Evolutionary conservation across 2,888 invertebrate genomes (phyloP).

Genomic region (Cerastoderma edule): DNA sequence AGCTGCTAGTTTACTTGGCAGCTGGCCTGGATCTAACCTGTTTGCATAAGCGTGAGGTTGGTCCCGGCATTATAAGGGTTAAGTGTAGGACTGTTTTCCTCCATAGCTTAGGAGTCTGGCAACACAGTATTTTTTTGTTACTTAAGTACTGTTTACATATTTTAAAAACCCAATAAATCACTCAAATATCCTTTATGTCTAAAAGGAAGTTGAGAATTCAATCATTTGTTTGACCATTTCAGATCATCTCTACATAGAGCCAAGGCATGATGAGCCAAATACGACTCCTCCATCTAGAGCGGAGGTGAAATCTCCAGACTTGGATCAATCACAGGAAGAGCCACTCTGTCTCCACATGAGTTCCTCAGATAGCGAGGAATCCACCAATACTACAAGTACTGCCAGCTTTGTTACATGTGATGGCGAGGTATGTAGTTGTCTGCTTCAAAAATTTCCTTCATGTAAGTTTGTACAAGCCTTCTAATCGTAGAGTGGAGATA

Average conservation of each 20-base stretch:
- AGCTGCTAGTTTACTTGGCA: too few relatives aligned
- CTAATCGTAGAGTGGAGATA: not conserved
- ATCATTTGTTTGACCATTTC: not conserved
- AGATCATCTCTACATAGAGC: conserved; percentile 54
- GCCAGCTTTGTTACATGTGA: conserved; percentile 70
- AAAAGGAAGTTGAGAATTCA: not conserved
- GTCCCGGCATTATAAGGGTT: too few relatives aligned
- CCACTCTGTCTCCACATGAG: conserved; percentile 48
- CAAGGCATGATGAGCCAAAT: conserved; percentile 7
- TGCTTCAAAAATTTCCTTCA: too few relatives aligned
- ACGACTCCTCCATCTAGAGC: not conserved
- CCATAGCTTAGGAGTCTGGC: too few relatives aligned
- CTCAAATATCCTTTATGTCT: not conserved
- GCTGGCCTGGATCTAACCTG: too few relatives aligned
- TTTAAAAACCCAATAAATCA: too few relatives aligned
- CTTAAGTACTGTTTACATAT: too few relatives aligned
- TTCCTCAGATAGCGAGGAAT: conserved; percentile 41
- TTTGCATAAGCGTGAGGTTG: too few relatives aligned
- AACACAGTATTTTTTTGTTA: too few relatives aligned
- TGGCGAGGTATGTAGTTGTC: conserved; percentile 45
- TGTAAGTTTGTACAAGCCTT: too few relatives aligned
- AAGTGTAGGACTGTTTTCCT: too few relatives aligned
- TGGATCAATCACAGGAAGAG: conserved; percentile 17
- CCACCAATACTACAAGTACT: conserved; percentile 44
- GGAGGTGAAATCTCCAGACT: not conserved